Percentiles rank a stretch among this genome's conserved stretches.
phyloP scores from a whole-genome alignment of 2,113 vertebrate genomes.

The Pseudopodoces humilis region DNA sequence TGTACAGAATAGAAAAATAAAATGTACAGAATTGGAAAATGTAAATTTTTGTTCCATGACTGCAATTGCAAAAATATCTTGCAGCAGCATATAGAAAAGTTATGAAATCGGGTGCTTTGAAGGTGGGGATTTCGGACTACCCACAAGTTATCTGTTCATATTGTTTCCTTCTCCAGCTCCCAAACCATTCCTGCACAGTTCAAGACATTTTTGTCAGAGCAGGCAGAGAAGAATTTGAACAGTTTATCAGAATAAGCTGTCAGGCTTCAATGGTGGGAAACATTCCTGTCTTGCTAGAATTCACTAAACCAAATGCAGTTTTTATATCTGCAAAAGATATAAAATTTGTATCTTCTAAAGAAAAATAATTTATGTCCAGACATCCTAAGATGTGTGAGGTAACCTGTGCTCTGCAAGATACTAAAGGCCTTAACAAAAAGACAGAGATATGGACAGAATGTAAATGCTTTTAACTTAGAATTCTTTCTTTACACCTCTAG shows the following conservation, averaged over 20 bases:
- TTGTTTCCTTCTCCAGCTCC: neutral
- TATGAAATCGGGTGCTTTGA: neutral
- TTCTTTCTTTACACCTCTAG: neutral
- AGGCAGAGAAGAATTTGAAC: neutral
- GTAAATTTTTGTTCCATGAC: neutral
- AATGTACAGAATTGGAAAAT: neutral
- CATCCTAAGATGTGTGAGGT: neutral
- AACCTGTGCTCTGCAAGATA: neutral
- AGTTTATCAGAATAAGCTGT: neutral
- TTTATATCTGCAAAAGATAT: neutral
- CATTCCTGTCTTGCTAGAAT: neutral
- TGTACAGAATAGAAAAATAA: neutral
- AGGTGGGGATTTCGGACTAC: neutral
- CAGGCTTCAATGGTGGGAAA: neutral
- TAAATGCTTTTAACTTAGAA: neutral
- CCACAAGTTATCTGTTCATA: neutral
- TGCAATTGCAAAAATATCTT: constrained; percentile 6
- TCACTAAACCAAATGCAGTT: neutral
- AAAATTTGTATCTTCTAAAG: neutral
- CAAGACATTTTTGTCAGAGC: neutral
- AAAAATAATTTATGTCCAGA: neutral
- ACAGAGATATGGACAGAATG: neutral
- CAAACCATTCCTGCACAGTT: neutral
- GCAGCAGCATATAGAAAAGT: neutral
- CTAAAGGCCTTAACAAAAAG: neutral